phyloP scores from a whole-genome alignment of 2,888 invertebrate species.

The Spisula solida region DNA sequence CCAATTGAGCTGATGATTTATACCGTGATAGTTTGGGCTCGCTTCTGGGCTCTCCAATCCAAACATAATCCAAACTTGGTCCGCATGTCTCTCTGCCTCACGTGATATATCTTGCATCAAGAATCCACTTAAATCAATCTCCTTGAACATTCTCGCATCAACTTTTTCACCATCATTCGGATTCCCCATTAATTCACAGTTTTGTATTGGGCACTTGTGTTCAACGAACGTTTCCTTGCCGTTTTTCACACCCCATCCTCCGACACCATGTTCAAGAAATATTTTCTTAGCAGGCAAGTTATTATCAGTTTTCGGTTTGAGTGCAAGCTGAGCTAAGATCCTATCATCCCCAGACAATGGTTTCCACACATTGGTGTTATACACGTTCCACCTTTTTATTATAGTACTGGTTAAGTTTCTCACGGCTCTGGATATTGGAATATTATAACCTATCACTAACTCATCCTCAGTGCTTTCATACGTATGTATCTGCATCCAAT shows the following conservation, averaged over 20 bases:
- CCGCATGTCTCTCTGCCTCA: constrained; percentile 69
- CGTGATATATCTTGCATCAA: not conserved
- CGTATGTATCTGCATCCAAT: constrained; percentile 33
- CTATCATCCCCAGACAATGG: constrained; percentile 71
- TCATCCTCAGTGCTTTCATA: not conserved
- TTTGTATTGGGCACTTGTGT: constrained; percentile 94
- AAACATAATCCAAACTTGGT: constrained; percentile 95
- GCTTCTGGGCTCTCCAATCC: constrained; percentile 98
- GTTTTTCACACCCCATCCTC: constrained; percentile 66
- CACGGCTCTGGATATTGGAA: not conserved
- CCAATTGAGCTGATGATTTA: constrained; percentile 96
- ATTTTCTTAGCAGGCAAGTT: constrained; percentile 68
- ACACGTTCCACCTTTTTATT: not conserved
- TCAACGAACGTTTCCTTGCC: constrained; percentile 91
- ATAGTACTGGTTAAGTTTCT: not conserved
- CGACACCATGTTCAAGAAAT: constrained; percentile 70
- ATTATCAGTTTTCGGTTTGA: constrained; percentile 40
- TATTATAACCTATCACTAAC: not conserved
- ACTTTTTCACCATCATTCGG: constrained; percentile 91
- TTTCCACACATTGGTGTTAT: constrained; percentile 52
- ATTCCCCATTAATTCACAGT: constrained; percentile 93
- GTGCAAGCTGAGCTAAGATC: constrained; percentile 79
- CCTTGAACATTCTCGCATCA: constrained; percentile 93
- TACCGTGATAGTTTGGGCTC: constrained; percentile 93
- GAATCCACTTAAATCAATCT: constrained; percentile 76